Evolutionary conservation across 2,797 vertebrate genomes (phyloP).

Genomic region (Buceros bicornis): DNA sequence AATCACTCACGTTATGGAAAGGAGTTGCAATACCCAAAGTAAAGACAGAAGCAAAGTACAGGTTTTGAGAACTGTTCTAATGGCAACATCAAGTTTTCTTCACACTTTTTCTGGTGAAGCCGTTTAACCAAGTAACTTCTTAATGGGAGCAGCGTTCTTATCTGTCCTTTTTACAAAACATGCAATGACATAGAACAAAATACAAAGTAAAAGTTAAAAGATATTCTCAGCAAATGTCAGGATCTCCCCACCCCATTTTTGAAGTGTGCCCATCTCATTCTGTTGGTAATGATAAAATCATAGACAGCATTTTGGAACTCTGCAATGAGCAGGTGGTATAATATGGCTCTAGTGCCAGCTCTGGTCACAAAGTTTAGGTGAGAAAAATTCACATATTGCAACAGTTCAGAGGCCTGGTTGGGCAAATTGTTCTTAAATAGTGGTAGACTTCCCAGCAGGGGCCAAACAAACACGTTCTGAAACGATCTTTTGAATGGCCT

Average conservation of each 20-base stretch:
- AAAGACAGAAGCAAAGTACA: background rate
- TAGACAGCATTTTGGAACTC: background rate
- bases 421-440: background rate
- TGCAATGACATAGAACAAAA: background rate
- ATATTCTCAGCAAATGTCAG: background rate
- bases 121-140: background rate
- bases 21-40: background rate
- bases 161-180: background rate
- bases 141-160: background rate
- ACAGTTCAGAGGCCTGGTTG: background rate
- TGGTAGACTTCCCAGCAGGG: background rate
- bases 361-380: background rate
- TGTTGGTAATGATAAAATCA: background rate
- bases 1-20: background rate
- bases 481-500: background rate
- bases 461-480: background rate
- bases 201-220: background rate
- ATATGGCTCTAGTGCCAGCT: background rate
- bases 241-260: background rate
- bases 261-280: background rate
- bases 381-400: background rate
- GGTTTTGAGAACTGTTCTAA: background rate
- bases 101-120: background rate
- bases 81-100: background rate
- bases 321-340: background rate